phyloP scores from a whole-genome alignment of 2,113 vertebrate genomes.

The Neodon shergylaensis region DNA sequence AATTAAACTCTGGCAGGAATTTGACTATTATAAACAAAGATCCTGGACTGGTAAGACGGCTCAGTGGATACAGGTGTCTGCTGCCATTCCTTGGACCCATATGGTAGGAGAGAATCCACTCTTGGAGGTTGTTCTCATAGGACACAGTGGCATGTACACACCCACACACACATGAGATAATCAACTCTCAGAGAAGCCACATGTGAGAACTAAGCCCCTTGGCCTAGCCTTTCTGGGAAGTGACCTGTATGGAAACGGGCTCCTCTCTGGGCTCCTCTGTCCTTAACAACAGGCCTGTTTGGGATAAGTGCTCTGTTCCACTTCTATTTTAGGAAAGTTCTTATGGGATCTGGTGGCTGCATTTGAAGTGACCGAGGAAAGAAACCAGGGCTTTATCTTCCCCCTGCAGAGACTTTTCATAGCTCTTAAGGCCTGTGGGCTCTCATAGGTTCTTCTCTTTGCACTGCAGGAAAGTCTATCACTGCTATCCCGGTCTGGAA shows the following conservation, averaged over 20 bases:
- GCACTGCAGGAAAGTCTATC: conserved; percentile 20
- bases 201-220: conserved; percentile 71
- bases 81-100: neutral
- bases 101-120: neutral
- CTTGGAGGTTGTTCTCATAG: neutral
- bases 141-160: neutral
- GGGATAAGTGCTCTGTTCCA: neutral
- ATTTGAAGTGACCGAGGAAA: conserved; percentile 47
- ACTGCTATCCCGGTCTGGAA: conserved; percentile 48
- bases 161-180: neutral
- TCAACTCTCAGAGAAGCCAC: conserved; percentile 72
- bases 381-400: neutral
- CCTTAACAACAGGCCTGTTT: conserved; percentile 15
- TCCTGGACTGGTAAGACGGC: neutral
- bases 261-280: conserved; percentile 4
- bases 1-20: conserved; percentile 74
- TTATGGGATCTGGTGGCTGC: conserved; percentile 55
- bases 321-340: conserved; percentile 51
- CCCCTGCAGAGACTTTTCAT: conserved; percentile 43
- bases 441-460: neutral
- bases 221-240: conserved; percentile 9
- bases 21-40: conserved; percentile 79
- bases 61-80: neutral
- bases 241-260: neutral
- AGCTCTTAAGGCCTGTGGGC: neutral